Percentiles rank a stretch among this genome's conserved stretches.
Evolutionary conservation across 2,888 invertebrate genomes (phyloP).

Genomic region (Tachina fera): DNA sequence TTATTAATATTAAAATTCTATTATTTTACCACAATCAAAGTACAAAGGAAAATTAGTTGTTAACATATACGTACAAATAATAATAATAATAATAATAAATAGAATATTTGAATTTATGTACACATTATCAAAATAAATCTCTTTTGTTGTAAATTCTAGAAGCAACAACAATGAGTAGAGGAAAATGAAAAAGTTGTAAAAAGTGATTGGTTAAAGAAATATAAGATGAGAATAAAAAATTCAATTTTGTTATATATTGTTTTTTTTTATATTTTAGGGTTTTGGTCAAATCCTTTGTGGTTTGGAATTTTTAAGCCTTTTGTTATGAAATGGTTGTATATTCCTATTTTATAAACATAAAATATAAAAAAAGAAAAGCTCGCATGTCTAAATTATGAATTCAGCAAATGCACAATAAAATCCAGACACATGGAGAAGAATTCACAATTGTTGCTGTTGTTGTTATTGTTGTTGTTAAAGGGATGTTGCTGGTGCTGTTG

Average conservation of each 20-base stretch:
- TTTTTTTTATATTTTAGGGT: constrained; percentile 11
- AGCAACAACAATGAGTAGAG: not conserved
- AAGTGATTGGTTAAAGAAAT: constrained; percentile 34
- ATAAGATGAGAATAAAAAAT: constrained; percentile 44
- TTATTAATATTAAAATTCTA: constrained; percentile 52
- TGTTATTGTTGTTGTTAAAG: constrained; percentile 2
- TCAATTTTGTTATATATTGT: constrained; percentile 49
- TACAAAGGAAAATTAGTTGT: constrained; percentile 21
- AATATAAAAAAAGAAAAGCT: not conserved
- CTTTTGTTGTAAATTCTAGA: constrained; percentile 45
- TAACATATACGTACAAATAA: constrained; percentile 32
- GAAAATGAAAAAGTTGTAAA: constrained; percentile 18
- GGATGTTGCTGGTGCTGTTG: constrained; percentile 35
- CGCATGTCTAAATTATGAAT: not conserved
- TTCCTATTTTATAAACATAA: constrained; percentile 42
- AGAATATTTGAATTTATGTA: constrained; percentile 37
- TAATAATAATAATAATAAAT: constrained; percentile 11
- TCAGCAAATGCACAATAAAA: constrained; percentile 21
- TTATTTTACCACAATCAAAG: constrained; percentile 51
- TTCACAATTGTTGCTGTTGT: not conserved
- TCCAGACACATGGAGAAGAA: constrained; percentile 26
- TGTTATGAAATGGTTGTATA: constrained; percentile 55
- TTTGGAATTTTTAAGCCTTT: constrained; percentile 62
- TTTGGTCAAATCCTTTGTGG: constrained; percentile 68
- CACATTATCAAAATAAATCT: constrained; percentile 41